Evolutionary conservation across 2,113 vertebrate species (phyloP), one percentile per base, ranked within the genome.

Genomic region (Chaetodon trifascialis): DNA sequence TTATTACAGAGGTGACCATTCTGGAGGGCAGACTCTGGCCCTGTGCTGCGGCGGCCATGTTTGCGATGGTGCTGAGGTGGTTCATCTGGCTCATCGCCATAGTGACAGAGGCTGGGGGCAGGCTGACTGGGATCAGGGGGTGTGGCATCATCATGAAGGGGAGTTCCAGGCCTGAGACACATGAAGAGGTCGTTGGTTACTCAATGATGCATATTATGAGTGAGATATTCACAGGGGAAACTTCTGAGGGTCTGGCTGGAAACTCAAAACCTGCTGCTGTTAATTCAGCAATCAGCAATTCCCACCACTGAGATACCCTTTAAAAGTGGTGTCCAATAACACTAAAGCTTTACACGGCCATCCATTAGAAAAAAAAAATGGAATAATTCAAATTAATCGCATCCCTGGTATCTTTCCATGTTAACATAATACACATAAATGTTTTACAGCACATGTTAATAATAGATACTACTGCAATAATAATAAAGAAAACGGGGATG

Each of bases 51-150:
- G 98, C 98, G 0, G 98, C 98, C 98, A 99, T 99, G 89, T 98
- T 99, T 74, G 98, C 98, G n/a, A 99, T 99, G 92, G 98, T 99
- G 92, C 96, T 99, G 92, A 99, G 98, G 91, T 99, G 98, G 94
- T 99, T 99, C 98, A 99, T 99, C 95, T 99, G 98, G 95, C 97
- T 99, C 98, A 99, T 99, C 4, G 98, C 98, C 98, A 99, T 99
- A 16, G 98, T 99, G 94, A 99, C 98, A 86, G 98, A 99, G 75
- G 98, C 98, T 92, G 98, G 98, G 95, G 98, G 98, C 96, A 99
- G 96, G 95, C 97, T 99, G 95, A 99, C 98, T 0, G 98, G 98
- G 93, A 99, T 99, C 92, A 99, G 95, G 0, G 98, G 98, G 91
- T 99, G 98, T 88, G 98, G 98, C 98, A 99, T 99, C 98, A 99